These are phyloP conservation scores for Xyliphius kryptos DNA, from an alignment of 2,113 vertebrate genomes.

Conservation along the genomic window DNA sequence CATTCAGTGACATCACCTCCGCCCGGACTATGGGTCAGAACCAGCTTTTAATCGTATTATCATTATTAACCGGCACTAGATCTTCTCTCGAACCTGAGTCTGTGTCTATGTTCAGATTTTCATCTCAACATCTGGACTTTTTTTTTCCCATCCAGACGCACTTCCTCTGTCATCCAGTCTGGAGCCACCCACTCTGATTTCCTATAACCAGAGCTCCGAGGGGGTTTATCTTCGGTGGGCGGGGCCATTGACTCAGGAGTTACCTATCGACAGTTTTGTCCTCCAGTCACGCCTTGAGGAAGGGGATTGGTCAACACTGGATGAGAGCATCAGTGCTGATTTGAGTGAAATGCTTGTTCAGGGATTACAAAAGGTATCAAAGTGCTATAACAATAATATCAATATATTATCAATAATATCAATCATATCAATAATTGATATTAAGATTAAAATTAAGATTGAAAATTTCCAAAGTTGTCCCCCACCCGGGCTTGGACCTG, in stretches of 20 bases:
- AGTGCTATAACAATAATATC: too few relatives aligned
- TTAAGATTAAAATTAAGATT: too few relatives aligned
- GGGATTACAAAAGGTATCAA: constrained; percentile 87
- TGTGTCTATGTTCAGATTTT: too few relatives aligned
- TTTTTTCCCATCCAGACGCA: constrained; percentile 55
- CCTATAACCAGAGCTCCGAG: constrained; percentile 62
- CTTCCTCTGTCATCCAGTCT: constrained; percentile 53
- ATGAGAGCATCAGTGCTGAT: constrained; percentile 69
- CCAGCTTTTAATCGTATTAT: constrained; percentile 7
- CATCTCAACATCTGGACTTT: constrained; percentile 12
- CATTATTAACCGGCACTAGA: too few relatives aligned
- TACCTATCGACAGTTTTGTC: constrained; percentile 68
- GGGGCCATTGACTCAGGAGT: constrained; percentile 56
- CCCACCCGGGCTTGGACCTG: too few relatives aligned
- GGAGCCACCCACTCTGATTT: constrained; percentile 70
- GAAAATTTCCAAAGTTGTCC: too few relatives aligned
- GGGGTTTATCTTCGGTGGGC: constrained; percentile 81
- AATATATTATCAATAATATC: too few relatives aligned
- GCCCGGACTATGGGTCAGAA: constrained; percentile 73
- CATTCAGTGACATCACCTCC: constrained; percentile 81
- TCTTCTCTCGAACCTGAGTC: too few relatives aligned
- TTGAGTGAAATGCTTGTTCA: constrained; percentile 72
- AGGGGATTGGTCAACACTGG: constrained; percentile 76
- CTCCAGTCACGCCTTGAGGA: constrained; percentile 74
- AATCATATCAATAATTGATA: too few relatives aligned